Evolutionary conservation across 2,888 invertebrate species (phyloP).

Genomic region (Drosophila recens): DNA sequence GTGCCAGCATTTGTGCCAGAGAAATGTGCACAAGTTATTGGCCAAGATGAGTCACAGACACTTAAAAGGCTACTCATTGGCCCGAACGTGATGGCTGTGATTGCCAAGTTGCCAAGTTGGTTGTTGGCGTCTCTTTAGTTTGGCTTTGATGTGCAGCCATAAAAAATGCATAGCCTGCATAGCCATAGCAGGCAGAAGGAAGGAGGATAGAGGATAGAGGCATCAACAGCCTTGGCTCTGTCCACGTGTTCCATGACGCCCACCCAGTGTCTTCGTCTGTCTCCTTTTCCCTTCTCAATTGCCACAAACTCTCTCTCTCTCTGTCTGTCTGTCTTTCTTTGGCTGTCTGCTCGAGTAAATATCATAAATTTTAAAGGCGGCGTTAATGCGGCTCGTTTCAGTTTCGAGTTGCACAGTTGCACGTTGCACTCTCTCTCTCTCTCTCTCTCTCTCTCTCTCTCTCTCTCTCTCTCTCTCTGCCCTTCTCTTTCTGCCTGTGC

Average conservation of each 20-base stretch:
- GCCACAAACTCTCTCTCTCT: slow-evolving; percentile 8
- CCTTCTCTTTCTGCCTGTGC: no score
- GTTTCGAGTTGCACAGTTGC: slow-evolving; percentile 40
- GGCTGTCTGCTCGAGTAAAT: slow-evolving; percentile 73
- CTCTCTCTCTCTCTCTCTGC: no score
- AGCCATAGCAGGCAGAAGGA: not conserved
- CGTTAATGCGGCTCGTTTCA: slow-evolving; percentile 66
- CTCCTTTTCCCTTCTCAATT: not conserved
- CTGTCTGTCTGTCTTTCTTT: not conserved
- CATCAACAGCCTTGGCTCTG: slow-evolving; percentile 14
- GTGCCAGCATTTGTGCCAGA: not conserved
- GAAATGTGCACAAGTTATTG: not conserved
- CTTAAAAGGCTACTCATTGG: slow-evolving; percentile 46
- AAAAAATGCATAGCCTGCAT: slow-evolving; percentile 64
- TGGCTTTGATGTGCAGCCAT: slow-evolving; percentile 57
- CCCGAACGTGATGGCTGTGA: slow-evolving; percentile 42
- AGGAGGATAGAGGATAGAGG: no score
- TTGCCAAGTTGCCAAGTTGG: slow-evolving; percentile 52
- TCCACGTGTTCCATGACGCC: slow-evolving; percentile 39
- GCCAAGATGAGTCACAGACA: slow-evolving; percentile 34
- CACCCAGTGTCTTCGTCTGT: not conserved
- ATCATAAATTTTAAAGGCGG: slow-evolving; percentile 81
- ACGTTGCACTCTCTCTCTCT: not conserved
- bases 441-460: no score
- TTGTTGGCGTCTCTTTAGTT: slow-evolving; percentile 52